Conservation (phyloP, 2,888 invertebrate species). For the Smittia aterrima region DNA sequence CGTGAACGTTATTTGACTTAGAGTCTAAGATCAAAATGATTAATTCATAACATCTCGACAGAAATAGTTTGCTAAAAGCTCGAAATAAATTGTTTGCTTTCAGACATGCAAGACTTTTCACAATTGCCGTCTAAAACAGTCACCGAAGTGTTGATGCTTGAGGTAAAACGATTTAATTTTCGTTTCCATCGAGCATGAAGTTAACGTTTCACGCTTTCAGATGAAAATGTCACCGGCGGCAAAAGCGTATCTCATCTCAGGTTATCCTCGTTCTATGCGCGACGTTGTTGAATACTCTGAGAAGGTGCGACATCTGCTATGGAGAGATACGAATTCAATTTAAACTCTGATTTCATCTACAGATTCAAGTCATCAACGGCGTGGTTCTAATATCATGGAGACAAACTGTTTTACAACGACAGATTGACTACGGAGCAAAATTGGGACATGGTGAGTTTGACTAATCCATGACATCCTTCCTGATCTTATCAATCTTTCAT, state of each 20-base stretch:
- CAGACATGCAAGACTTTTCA: constrained; percentile 86
- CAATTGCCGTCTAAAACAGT: constrained; percentile 82
- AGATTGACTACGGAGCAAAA: constrained; percentile 87
- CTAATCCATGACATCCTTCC: background rate
- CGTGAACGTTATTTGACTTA: too few species aligned
- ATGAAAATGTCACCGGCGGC: constrained; percentile 90
- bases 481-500: background rate
- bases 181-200: background rate
- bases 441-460: constrained; percentile 63
- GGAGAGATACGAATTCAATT: background rate
- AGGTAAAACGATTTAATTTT: constrained; percentile 48
- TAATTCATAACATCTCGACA: too few species aligned
- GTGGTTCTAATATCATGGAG: constrained; percentile 85
- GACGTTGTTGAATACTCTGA: constrained; percentile 90
- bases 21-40: background rate
- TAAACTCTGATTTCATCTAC: constrained; percentile 42
- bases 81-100: constrained; percentile 45
- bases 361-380: constrained; percentile 87
- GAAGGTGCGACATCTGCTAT: constrained; percentile 62
- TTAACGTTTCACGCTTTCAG: constrained; percentile 44
- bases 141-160: constrained; percentile 85
- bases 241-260: constrained; percentile 83
- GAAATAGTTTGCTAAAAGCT: too few species aligned
- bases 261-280: constrained; percentile 87
- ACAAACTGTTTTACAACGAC: constrained; percentile 78